Evolutionary conservation across 2,113 vertebrate species (phyloP).

Genomic region (Urocolius indicus): DNA sequence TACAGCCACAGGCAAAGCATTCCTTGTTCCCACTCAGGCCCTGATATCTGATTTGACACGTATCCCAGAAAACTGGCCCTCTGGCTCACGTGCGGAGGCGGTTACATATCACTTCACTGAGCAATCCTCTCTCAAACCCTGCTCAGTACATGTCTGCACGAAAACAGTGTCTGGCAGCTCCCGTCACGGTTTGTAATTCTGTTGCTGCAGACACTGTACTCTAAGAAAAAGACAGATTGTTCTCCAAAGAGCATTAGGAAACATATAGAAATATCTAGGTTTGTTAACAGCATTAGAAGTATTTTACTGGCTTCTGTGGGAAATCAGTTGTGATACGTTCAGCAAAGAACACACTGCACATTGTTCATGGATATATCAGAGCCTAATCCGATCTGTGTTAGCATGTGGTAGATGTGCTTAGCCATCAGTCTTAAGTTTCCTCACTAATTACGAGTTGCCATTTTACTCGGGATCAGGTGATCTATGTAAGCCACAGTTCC

Average conservation of each 20-base stretch:
- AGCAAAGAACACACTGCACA: not conserved
- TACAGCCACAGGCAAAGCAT: not conserved
- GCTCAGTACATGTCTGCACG: rapidly evolving
- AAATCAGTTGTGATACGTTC: rapidly evolving
- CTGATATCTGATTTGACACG: not conserved
- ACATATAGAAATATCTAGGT: not conserved
- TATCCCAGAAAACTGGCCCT: not conserved
- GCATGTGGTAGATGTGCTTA: not conserved
- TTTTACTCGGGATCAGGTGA: not conserved
- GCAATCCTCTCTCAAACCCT: not conserved
- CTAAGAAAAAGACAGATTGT: not conserved
- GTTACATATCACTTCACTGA: not conserved
- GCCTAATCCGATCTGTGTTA: not conserved
- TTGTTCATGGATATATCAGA: not conserved
- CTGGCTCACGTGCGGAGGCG: not conserved
- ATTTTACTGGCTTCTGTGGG: not conserved
- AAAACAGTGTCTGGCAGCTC: not conserved
- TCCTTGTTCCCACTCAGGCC: not conserved
- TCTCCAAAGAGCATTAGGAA: not conserved
- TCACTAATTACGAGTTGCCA: not conserved
- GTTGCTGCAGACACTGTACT: not conserved
- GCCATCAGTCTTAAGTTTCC: not conserved
- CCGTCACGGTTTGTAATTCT: rapidly evolving
- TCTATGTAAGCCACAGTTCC: not conserved
- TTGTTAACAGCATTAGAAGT: not conserved